Conservation (phyloP, 2,797 vertebrate genomes). For the Agapornis canus region DNA sequence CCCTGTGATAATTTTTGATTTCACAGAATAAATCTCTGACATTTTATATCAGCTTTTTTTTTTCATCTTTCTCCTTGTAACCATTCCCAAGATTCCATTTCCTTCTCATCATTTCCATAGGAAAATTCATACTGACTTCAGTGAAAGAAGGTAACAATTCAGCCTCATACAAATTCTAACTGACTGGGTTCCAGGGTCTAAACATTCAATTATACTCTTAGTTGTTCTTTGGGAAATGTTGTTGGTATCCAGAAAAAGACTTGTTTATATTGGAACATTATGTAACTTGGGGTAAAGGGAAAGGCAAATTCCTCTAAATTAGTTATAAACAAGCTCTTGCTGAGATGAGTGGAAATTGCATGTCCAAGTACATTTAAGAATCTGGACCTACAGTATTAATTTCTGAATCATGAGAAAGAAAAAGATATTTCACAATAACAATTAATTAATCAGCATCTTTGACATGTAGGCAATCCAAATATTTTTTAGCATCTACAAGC, state of each 20-base stretch:
- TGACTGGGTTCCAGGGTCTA: background rate
- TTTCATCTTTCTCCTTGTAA: background rate
- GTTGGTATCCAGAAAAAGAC: background rate
- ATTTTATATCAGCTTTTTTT: background rate
- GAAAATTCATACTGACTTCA: background rate
- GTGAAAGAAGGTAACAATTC: background rate
- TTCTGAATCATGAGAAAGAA: background rate
- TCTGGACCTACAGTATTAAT: background rate
- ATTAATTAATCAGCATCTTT: background rate
- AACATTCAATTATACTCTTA: background rate
- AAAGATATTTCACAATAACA: background rate
- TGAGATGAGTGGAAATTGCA: background rate
- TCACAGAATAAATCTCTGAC: background rate
- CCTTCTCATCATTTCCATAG: background rate
- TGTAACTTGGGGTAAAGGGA: background rate
- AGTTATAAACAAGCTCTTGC: background rate
- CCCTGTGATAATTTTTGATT: background rate
- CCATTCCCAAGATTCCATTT: background rate
- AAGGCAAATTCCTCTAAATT: background rate
- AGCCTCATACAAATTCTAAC: background rate
- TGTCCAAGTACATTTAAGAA: background rate
- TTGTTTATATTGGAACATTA: background rate
- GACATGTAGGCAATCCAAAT: background rate
- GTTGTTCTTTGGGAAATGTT: background rate
- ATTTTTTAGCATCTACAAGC: conserved; percentile 2